Percentiles rank a stretch among this genome's conserved stretches.
Evolutionary conservation across 2,888 invertebrate species (phyloP).

Genomic region (Dryobotodes eremita): DNA sequence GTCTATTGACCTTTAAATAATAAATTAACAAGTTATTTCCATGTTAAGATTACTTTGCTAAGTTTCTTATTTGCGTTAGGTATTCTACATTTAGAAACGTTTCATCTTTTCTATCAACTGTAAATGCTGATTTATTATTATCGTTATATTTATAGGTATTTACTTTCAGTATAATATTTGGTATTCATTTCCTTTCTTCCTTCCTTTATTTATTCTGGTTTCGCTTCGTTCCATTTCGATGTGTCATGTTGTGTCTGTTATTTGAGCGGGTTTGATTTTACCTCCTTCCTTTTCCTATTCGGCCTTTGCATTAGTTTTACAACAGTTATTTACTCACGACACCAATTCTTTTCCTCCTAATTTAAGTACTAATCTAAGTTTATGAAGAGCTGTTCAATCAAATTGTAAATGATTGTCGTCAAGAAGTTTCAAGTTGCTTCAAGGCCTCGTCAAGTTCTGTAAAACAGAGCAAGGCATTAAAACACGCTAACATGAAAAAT

Average conservation of each 20-base stretch:
- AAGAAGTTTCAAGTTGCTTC: background rate
- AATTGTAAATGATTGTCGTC: background rate
- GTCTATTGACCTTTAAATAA: constrained; percentile 55
- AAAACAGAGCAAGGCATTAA: background rate
- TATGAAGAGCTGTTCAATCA: background rate
- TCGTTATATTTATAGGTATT: constrained; percentile 1
- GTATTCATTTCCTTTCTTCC: constrained; percentile 35
- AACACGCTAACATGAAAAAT: background rate
- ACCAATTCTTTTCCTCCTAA: background rate
- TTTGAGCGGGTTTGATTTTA: constrained; percentile 4
- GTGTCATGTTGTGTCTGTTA: constrained; percentile 4
- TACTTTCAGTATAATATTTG: constrained; percentile 11
- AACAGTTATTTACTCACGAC: background rate
- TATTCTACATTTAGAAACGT: constrained; percentile 4
- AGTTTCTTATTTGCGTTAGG: background rate
- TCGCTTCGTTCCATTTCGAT: constrained; percentile 6
- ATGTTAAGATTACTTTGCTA: constrained; percentile 4
- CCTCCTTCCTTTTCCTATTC: background rate
- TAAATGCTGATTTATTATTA: background rate
- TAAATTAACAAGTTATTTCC: constrained; percentile 51
- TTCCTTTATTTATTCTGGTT: constrained; percentile 30
- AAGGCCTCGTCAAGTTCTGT: background rate
- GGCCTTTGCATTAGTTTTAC: background rate
- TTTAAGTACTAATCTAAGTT: background rate
- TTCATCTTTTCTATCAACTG: constrained; percentile 17